Base-by-base conservation (phyloP, 2,113 vertebrate genomes). In the Semicossyphus pulcher region DNA sequence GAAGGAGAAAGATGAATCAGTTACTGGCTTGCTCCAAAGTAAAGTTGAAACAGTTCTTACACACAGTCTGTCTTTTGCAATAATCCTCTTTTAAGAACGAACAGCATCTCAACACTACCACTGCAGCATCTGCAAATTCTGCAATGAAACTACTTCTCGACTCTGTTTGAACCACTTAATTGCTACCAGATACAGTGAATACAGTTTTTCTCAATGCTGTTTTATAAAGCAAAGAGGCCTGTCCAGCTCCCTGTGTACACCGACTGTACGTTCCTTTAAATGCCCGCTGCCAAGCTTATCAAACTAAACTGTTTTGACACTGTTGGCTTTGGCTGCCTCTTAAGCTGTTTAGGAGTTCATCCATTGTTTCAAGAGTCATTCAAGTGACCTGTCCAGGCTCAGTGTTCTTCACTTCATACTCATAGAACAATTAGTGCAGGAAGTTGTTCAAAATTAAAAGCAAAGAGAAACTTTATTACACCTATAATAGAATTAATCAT, bases 271-370 rank as follows among this genome's bases (percentile, higher is more conserved):
- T 23, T 58, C 20, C 21, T 25, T 53, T 4, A 20, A 18, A 4
- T 25, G 44, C 2, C 20, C 18, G 23, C 53, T 28, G 20, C 5
- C 18, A 28, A 2, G 25, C 9, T 18, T 45, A 49, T 51, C 59
- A 73, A 47, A 56, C 10, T 37, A 29, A 29, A 39, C 60, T 48
- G 16, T 44, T 6, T 26, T 5, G 23, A 56, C 5, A 16, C 23
- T 47, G 59, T 23, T 47, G 14, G 31, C 56, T 49, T 56, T 64
- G 60, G 59, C 49, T 16, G 37, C 47, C 9, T 34, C 11, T 18
- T 11, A 1, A 58, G 42, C 26, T 7, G 21, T 39, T 47, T n/a
- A 18, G 4, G 3, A 52, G 57, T 26, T 11, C 26, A 34, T 25
- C 57, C 16, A 34, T n/a, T 48, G 23, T 26, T 56, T 12, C 21